These are phyloP conservation scores for Cheilosia scutellata DNA, from an alignment of 2,888 invertebrate species.

Conservation along the genomic window DNA sequence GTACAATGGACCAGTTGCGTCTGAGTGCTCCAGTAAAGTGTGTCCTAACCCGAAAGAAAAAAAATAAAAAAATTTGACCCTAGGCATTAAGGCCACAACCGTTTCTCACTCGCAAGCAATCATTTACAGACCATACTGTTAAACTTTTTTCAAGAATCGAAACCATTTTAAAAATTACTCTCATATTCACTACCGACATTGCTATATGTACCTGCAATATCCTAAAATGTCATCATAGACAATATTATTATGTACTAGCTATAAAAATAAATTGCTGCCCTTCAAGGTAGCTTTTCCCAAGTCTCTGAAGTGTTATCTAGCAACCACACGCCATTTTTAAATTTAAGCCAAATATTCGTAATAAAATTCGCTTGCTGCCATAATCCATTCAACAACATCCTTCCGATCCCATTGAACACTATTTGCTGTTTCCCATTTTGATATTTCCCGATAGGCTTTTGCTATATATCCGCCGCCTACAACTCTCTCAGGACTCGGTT, in stretches of 20 bases:
- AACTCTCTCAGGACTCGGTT: conserved; percentile 32
- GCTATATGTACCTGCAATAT: neutral
- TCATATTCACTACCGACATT: neutral
- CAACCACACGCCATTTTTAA: conserved; percentile 18
- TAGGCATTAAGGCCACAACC: too few relatives aligned
- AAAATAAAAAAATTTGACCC: too few relatives aligned
- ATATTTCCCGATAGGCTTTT: conserved; percentile 41
- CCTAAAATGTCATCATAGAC: neutral
- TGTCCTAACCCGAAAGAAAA: too few relatives aligned
- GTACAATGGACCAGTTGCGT: too few relatives aligned
- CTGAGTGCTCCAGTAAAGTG: too few relatives aligned
- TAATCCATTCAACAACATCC: conserved; percentile 47
- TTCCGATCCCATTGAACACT: conserved; percentile 28
- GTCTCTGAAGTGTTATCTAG: conserved; percentile 16
- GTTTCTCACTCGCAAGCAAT: neutral
- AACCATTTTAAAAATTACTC: neutral
- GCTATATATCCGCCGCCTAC: neutral
- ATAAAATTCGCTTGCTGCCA: conserved; percentile 34
- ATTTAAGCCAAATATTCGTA: conserved; percentile 35
- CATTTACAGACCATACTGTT: too few relatives aligned
- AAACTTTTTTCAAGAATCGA: neutral
- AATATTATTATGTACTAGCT: neutral
- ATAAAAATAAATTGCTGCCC: conserved; percentile 5
- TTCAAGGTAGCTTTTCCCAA: neutral
- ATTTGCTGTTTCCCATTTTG: conserved; percentile 51